phyloP scores from a whole-genome alignment of 2,888 invertebrate genomes.

The Amphipoea oculea region DNA sequence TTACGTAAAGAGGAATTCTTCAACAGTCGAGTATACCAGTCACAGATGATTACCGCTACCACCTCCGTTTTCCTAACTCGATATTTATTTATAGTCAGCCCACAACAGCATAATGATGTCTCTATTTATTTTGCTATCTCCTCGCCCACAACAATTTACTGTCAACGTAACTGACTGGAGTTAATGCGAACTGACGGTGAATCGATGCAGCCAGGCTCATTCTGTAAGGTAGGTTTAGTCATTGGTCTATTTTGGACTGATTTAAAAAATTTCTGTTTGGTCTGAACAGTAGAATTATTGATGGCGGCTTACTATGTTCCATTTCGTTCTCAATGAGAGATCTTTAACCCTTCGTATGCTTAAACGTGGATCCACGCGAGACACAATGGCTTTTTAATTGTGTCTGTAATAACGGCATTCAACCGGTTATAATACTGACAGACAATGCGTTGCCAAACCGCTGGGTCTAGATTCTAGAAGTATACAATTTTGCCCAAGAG shows the following conservation, averaged over 20 bases:
- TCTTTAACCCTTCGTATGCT: no score
- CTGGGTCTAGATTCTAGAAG: no score
- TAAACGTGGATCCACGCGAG: no score
- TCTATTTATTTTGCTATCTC: constrained; percentile 57
- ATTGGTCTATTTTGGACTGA: background rate
- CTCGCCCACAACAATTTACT: constrained; percentile 57
- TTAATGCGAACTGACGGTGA: constrained; percentile 51
- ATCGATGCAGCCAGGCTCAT: constrained; percentile 4
- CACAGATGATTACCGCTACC: constrained; percentile 52
- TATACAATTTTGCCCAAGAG: no score
- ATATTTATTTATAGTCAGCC: constrained; percentile 63
- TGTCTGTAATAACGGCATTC: no score
- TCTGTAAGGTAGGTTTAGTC: background rate
- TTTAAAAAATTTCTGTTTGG: background rate
- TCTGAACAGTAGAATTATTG: background rate
- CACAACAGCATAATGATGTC: constrained; percentile 51
- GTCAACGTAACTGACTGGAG: constrained; percentile 49
- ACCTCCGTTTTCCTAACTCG: constrained; percentile 37
- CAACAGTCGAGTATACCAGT: constrained; percentile 48
- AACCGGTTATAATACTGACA: no score
- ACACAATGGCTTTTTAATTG: no score
- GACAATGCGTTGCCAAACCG: no score
- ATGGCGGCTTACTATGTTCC: background rate
- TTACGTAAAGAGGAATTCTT: background rate
- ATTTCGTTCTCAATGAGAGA: background rate